A percentile compares a stretch with the other conserved stretches of the same genome.
These are phyloP conservation scores for Rhodinocichla rosea DNA, from an alignment of 2,113 vertebrate species.

Conservation along the genomic window DNA sequence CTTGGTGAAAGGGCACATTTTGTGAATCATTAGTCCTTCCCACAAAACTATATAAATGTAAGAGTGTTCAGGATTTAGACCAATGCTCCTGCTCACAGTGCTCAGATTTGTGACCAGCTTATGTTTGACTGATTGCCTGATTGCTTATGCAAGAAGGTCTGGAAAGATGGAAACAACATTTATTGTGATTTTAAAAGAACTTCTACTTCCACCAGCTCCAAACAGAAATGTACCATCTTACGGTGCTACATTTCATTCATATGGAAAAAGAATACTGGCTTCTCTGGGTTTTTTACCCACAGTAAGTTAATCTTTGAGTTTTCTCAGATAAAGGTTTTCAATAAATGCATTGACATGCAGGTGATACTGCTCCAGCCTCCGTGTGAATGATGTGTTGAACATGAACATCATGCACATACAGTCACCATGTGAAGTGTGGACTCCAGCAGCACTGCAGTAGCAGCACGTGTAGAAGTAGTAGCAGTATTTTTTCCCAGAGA, in stretches of 20 bases:
- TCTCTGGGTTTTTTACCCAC: background rate
- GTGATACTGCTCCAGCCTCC: background rate
- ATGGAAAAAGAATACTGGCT: background rate
- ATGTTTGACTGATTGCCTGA: background rate
- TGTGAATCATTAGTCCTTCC: background rate
- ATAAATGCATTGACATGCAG: background rate
- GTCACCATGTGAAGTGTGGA: fast-evolving
- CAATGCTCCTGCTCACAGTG: background rate
- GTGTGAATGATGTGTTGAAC: background rate
- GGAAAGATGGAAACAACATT: background rate
- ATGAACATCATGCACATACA: background rate
- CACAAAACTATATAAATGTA: background rate
- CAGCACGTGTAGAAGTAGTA: background rate
- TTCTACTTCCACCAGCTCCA: background rate
- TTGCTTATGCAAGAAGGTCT: background rate
- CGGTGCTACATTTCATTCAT: background rate
- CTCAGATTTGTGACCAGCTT: background rate
- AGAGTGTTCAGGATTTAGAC: background rate
- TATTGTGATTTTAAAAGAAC: background rate
- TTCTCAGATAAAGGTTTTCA: background rate
- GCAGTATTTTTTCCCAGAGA: background rate
- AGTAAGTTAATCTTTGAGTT: background rate
- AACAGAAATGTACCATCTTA: fast-evolving
- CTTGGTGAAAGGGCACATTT: fast-evolving
- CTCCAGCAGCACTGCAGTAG: background rate